Evolutionary conservation across 2,113 vertebrate genomes (phyloP).

Genomic region (Prinia subflava): DNA sequence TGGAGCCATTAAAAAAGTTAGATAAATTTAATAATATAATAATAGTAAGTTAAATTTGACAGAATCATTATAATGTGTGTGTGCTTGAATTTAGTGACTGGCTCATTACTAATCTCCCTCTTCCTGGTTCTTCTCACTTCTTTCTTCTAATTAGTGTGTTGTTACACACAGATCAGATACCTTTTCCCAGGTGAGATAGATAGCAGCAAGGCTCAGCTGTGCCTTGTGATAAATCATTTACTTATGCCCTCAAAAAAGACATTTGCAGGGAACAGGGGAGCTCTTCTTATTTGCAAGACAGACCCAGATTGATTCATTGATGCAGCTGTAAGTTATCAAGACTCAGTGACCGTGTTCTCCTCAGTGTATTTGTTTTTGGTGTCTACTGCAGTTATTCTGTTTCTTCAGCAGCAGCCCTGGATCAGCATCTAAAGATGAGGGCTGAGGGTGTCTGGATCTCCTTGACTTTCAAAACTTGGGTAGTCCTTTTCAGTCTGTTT

Average conservation of each 20-base stretch:
- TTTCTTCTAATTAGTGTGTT: not conserved
- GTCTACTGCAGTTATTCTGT: not conserved
- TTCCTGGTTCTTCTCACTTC: not conserved
- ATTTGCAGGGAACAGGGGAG: not conserved
- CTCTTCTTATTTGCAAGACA: not conserved
- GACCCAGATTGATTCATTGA: not conserved
- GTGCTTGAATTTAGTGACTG: not conserved
- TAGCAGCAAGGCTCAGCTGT: not conserved
- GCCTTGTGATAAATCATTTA: not conserved
- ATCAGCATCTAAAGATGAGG: not conserved
- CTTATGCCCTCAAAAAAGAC: not conserved
- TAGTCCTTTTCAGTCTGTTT: not conserved
- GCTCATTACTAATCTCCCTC: not conserved
- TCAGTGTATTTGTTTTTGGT: not conserved
- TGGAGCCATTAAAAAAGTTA: not conserved
- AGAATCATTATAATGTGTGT: not conserved
- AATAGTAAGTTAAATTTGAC: not conserved
- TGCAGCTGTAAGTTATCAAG: slow-evolving; percentile 49
- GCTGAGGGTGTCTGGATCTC: not conserved
- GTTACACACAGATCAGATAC: not conserved
- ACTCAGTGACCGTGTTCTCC: not conserved
- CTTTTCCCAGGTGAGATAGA: not conserved
- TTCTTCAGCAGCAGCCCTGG: not conserved
- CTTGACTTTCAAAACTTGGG: not conserved
- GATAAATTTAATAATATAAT: not conserved